Evolutionary conservation across 2,888 invertebrate genomes (phyloP).

Genomic region (Mactromeris polynyma): DNA sequence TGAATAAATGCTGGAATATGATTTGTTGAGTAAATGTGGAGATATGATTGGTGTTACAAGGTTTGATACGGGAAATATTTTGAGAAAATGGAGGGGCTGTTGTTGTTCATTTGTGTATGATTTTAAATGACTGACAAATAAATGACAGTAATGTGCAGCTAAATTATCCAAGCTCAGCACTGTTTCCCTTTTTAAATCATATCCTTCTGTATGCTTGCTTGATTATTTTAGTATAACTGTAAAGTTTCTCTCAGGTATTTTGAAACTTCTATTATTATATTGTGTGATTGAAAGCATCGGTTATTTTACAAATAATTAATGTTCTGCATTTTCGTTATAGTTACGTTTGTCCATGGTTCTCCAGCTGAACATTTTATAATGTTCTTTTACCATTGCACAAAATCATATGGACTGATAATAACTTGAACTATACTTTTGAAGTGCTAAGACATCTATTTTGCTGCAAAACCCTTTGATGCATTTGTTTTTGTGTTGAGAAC

Average conservation of each 20-base stretch:
- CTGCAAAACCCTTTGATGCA: background rate
- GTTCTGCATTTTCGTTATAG: no score
- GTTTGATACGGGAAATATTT: background rate
- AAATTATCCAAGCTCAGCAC: no score
- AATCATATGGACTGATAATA: background rate
- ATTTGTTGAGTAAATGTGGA: slow-evolving; percentile 18
- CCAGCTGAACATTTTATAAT: no score
- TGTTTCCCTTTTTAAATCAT: background rate
- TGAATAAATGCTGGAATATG: background rate
- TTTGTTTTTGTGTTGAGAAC: background rate
- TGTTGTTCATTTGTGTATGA: no score
- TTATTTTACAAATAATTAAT: background rate
- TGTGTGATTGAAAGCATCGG: background rate
- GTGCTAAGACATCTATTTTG: background rate
- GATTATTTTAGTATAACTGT: background rate
- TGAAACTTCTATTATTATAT: slow-evolving; percentile 16
- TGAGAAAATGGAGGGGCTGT: no score
- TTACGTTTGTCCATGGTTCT: no score
- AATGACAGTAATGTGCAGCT: no score
- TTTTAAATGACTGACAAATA: no score
- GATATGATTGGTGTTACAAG: background rate
- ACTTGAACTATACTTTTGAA: background rate
- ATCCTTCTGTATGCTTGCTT: background rate
- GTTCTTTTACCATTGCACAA: background rate
- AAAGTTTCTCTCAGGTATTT: slow-evolving; percentile 67